Evolutionary conservation across 2,113 vertebrate genomes (phyloP), one percentile per base, ranked within the genome.

Genomic region (Neotoma lepida): DNA sequence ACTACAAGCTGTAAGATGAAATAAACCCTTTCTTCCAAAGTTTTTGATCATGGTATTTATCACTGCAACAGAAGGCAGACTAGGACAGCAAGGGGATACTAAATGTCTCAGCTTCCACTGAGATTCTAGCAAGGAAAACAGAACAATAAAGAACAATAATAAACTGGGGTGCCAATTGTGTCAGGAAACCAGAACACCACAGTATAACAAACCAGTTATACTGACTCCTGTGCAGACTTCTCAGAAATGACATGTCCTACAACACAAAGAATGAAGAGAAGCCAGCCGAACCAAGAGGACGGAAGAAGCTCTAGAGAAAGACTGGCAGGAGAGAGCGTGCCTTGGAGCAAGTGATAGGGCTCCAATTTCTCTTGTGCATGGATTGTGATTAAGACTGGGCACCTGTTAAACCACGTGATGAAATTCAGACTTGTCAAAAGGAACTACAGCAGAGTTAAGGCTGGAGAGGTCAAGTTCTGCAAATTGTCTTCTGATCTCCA

Each of bases 351-450:
- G 41, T 74, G 58, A 28, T 49, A 20, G 41, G 35, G 64, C 64
- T 93, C 76, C 77, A 26, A 51, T 81, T 63, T 54, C 71, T 91
- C 41, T 56, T 49, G 51, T 80, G 35, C 54, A 39, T 3, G 70
- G 56, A 89, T 1, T 66, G 28, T 54, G 56, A 90, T 58, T 54
- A 86, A 71, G 70, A 93, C 87, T 74, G 46, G 39, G 58, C 3
- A 44, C 39, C 58, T 90, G 73, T 76, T 84, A 81, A 95, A 74
- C 56, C 2, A 18, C 4, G 46, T 5, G 17, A 78, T 61, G n/a
- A 88, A 49, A 84, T 66, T 96, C 66, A 90, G 64, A 90, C 26
- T 81, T 87, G 56, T 46, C 88, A 93, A 20, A 9, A 88, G 74
- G 90, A 90, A 58, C 24, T 14, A 91, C 0, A 41, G 39, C 81